Percentiles rank a stretch among this genome's conserved stretches.
Conservation (phyloP, 2,888 invertebrate genomes). For the Schrankia costaestrigalis region DNA sequence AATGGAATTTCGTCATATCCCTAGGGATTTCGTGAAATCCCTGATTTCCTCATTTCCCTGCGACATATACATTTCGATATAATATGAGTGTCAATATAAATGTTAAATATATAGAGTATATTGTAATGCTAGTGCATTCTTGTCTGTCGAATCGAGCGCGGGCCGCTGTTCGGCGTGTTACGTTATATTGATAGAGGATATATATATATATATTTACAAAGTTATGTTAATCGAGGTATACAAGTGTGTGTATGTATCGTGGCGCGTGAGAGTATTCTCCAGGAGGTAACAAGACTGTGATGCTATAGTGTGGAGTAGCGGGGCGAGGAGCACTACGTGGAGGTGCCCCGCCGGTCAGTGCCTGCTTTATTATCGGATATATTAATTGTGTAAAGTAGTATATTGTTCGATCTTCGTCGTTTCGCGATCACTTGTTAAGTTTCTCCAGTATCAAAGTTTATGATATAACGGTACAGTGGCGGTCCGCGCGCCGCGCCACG, state of each 20-base stretch:
- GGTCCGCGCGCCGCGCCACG: too few relatives aligned
- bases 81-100: slow-evolving; percentile 31
- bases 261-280: too few relatives aligned
- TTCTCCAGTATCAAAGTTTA: slow-evolving; percentile 38
- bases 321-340: slow-evolving; percentile 6
- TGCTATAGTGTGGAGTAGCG: slow-evolving; percentile 15
- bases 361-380: slow-evolving; percentile 27
- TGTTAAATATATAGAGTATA: slow-evolving; percentile 36
- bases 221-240: background rate
- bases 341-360: slow-evolving; percentile 20
- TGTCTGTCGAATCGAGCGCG: background rate
- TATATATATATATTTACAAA: slow-evolving; percentile 1
- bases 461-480: too few relatives aligned
- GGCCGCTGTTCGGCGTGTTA: background rate
- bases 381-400: slow-evolving; percentile 14
- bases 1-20: too few relatives aligned
- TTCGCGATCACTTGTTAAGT: slow-evolving; percentile 26
- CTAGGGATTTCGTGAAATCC: too few relatives aligned
- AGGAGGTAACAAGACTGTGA: slow-evolving; percentile 36
- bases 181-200: too few relatives aligned
- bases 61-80: slow-evolving; percentile 22
- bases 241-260: too few relatives aligned
- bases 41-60: too few relatives aligned
- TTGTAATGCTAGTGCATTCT: slow-evolving; percentile 11
- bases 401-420: slow-evolving; percentile 9